A percentile compares a stretch with the other conserved stretches of the same genome.
Evolutionary conservation across 2,113 vertebrate genomes (phyloP).

Genomic region (Xiphophorus hellerii): DNA sequence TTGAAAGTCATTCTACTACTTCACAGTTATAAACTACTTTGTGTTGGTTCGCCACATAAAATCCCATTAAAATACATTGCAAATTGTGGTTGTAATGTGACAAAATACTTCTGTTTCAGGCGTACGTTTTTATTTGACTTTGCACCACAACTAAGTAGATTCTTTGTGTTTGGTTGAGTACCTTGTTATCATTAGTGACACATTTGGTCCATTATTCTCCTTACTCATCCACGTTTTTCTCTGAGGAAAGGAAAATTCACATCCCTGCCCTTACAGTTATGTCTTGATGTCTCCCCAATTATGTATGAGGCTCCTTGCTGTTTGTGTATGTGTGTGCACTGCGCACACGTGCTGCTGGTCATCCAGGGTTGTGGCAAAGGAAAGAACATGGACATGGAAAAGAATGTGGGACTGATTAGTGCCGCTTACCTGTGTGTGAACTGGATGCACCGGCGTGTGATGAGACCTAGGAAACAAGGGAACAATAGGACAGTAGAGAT

Average conservation of each 20-base stretch:
- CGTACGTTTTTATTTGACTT: not conserved
- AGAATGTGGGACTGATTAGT: slow-evolving; percentile 79
- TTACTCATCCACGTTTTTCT: slow-evolving; percentile 11
- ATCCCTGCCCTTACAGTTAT: slow-evolving; percentile 47
- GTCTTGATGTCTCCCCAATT: slow-evolving; percentile 59
- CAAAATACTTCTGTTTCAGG: not conserved
- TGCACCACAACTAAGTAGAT: not conserved
- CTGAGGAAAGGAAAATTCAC: slow-evolving; percentile 50
- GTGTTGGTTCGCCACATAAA: not conserved
- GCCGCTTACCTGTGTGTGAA: slow-evolving; percentile 76
- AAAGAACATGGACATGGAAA: slow-evolving; percentile 68
- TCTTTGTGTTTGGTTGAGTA: not conserved
- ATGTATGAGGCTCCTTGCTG: slow-evolving; percentile 22
- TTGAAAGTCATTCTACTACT: not conserved
- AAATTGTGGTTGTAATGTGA: not conserved
- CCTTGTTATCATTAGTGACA: not conserved
- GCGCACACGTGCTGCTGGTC: slow-evolving; percentile 36
- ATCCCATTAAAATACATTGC: not conserved
- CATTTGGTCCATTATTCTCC: not conserved
- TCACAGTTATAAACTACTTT: not conserved
- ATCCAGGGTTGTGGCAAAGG: slow-evolving; percentile 59
- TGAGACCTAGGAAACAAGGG: slow-evolving; percentile 89
- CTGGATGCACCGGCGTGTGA: slow-evolving; percentile 76
- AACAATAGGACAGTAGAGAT: slow-evolving; percentile 99
- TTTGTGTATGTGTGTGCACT: slow-evolving; percentile 16